Percentiles rank a stretch among this genome's conserved stretches.
Evolutionary conservation across 2,888 invertebrate genomes (phyloP).

Genomic region (Scrobipalpa costella): DNA sequence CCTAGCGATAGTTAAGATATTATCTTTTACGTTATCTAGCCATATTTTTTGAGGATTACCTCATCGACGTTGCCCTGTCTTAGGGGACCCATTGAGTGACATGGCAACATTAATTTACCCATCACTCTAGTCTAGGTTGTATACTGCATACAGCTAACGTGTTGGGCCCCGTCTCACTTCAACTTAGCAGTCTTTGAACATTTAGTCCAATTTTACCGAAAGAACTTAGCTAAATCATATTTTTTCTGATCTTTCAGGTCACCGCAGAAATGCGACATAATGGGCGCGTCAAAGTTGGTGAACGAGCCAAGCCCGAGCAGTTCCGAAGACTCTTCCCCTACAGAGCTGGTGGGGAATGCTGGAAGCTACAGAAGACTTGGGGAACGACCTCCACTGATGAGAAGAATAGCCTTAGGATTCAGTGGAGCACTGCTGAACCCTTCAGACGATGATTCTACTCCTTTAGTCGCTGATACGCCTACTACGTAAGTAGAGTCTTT

Average conservation of each 20-base stretch:
- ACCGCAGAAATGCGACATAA: constrained; percentile 66
- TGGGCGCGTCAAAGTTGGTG: constrained; percentile 59
- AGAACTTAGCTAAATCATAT: background rate
- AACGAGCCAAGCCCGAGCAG: constrained; percentile 82
- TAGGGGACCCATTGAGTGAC: no score
- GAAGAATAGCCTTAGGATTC: constrained; percentile 88
- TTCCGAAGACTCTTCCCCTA: constrained; percentile 93
- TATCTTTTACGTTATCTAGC: no score
- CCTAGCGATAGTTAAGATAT: no score
- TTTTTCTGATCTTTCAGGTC: constrained; percentile 49
- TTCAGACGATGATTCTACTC: constrained; percentile 86
- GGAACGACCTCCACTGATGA: constrained; percentile 89
- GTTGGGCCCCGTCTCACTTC: no score
- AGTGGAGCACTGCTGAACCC: constrained; percentile 79
- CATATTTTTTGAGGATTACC: no score
- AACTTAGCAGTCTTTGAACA: no score
- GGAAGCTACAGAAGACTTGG: constrained; percentile 36
- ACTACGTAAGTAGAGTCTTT: constrained; percentile 66
- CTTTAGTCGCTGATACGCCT: constrained; percentile 85
- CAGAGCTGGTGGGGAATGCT: constrained; percentile 85
- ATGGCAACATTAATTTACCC: no score
- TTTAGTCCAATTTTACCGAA: no score
- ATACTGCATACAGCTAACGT: no score
- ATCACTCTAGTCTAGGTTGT: no score
- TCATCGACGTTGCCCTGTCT: no score